Conservation (phyloP, 2,888 invertebrate species). For the Pterostichus madidus region DNA sequence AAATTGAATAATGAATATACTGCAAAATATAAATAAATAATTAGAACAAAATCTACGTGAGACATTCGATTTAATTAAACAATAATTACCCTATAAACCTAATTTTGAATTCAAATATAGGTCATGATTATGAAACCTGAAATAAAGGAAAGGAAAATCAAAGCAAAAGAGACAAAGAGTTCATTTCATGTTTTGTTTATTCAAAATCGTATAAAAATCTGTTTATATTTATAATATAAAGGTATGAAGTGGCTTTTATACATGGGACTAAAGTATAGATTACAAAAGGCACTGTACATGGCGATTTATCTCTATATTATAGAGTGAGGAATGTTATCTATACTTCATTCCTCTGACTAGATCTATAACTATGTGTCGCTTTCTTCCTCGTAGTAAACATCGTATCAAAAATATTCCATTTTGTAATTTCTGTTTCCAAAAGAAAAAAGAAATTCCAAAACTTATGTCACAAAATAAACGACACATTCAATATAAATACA, state of each 20-base stretch:
- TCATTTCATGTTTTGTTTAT: slow-evolving; percentile 72
- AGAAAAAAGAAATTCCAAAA: slow-evolving; percentile 41
- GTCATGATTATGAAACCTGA: neutral
- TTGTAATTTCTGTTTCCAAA: slow-evolving; percentile 41
- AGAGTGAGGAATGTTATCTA: slow-evolving; percentile 73
- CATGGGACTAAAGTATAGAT: slow-evolving; percentile 71
- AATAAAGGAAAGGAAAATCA: neutral
- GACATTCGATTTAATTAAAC: no score
- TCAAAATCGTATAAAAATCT: slow-evolving; percentile 76
- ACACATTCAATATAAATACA: slow-evolving; percentile 57
- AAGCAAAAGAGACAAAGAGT: slow-evolving; percentile 53
- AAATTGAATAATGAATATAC: no score
- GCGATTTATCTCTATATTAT: slow-evolving; percentile 73
- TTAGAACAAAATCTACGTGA: no score
- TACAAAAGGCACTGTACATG: slow-evolving; percentile 77
- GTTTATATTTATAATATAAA: slow-evolving; percentile 72
- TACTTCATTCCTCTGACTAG: slow-evolving; percentile 74
- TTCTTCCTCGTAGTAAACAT: slow-evolving; percentile 34
- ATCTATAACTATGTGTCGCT: slow-evolving; percentile 70
- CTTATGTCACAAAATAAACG: slow-evolving; percentile 23
- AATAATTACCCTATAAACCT: no score
- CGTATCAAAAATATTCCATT: slow-evolving; percentile 53
- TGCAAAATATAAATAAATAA: no score
- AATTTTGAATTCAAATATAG: no score
- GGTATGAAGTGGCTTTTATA: slow-evolving; percentile 62